These are phyloP conservation scores for Gonocerus acuteangulatus DNA, from an alignment of 2,888 invertebrate species.

Conservation along the genomic window DNA sequence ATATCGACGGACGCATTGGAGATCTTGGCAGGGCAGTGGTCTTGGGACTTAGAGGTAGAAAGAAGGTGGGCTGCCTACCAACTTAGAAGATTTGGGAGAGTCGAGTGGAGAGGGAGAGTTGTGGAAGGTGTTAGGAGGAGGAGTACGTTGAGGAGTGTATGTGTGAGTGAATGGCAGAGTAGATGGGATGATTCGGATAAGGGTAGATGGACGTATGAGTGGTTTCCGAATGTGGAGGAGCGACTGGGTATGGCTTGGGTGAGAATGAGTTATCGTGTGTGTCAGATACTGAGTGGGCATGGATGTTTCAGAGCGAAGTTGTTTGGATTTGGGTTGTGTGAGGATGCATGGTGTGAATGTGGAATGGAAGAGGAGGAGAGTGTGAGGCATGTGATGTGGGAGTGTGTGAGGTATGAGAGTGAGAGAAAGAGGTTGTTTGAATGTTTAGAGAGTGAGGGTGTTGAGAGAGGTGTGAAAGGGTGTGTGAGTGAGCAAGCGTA, in stretches of 20 bases:
- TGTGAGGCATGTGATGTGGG: not conserved
- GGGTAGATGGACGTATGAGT: not conserved
- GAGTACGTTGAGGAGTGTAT: not conserved
- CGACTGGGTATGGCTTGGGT: not conserved
- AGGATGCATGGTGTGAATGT: not conserved
- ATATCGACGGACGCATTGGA: constrained; percentile 1
- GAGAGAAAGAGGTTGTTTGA: not conserved
- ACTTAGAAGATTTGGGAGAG: not conserved
- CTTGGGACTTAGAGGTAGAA: not conserved
- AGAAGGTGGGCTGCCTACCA: too few species aligned
- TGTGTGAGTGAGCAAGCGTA: not conserved
- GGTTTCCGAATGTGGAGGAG: not conserved
- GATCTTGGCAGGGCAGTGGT: not conserved
- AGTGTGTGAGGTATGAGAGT: not conserved
- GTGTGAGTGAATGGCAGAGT: not conserved
- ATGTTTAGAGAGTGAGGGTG: not conserved
- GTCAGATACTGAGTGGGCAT: not conserved
- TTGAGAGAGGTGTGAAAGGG: not conserved
- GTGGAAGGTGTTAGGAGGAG: not conserved
- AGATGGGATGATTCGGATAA: not conserved
- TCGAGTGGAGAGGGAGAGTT: not conserved
- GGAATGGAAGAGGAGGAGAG: not conserved
- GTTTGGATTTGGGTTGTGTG: not conserved
- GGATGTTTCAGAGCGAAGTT: not conserved
- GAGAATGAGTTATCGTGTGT: not conserved